Base-by-base conservation (phyloP, 2,797 vertebrate genomes). In the Fratercula arctica region DNA sequence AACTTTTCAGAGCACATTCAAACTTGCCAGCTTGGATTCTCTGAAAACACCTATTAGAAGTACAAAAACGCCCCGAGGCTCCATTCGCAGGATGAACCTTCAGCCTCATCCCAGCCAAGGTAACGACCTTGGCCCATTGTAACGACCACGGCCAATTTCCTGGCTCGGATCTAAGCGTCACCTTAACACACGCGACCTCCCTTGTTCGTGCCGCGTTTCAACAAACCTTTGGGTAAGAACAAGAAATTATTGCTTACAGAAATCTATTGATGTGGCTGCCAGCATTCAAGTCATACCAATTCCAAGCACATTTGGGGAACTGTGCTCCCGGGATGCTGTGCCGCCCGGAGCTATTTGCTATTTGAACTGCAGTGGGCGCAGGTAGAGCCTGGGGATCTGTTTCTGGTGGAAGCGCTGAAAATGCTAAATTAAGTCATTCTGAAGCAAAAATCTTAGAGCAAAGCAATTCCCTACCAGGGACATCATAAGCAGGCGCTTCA, bases 331-430 rank as follows among this genome's bases (percentile, higher is more conserved):
- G 37, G 75, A 8, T 43, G 64, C 60, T 26, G 79, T 17, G 9
- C 43, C 31, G 31, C 46, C 60, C n/a, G 3, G 13, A 19, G 15
- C 37, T 16, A 4, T 31, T n/a, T 18, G 48, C 29, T 74, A 1
- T 29, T 18, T 11, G 25, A n/a, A 10, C 17, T 3, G 19, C 3
- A 20, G 26, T 0, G 5, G 11, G 37, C 14, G 29, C 33, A 24
- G 59, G 37, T 28, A 17, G 41, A 69, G 64, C 35, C n/a, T 7
- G 20, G 66, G 64, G 18, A 15, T 10, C 21, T 56, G 0, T 2
- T 83, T 23, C 70, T 16, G 5, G 1, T 16, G 69, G 73, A 46
- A 86, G 20, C 43, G 33, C 69, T 28, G 66, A 18, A 75, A 59
- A 26, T 3, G 28, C 41, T 50, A 26, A 5, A 0, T 46, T 39